Evolutionary conservation across 2,113 vertebrate genomes (phyloP).

Genomic region (Sander lucioperca): DNA sequence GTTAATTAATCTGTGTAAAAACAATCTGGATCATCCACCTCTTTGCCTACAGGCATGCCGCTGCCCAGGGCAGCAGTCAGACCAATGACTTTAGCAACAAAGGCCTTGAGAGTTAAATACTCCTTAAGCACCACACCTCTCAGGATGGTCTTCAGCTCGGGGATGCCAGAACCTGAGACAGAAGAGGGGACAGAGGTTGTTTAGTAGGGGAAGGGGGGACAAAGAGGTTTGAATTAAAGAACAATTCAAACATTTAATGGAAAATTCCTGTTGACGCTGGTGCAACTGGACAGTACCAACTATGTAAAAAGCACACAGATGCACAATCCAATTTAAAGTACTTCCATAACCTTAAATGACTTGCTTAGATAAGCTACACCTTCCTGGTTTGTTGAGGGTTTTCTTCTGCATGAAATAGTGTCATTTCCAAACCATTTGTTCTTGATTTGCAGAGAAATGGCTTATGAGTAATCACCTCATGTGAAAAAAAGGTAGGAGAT

Average conservation of each 20-base stretch:
- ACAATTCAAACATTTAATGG: not conserved
- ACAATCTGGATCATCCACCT: slow-evolving; percentile 82
- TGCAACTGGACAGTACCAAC: not conserved
- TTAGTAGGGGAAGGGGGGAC: not conserved
- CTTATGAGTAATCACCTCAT: not conserved
- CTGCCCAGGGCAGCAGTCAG: slow-evolving; percentile 94
- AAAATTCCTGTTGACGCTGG: not conserved
- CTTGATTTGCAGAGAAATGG: not conserved
- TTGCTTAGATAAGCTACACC: not conserved
- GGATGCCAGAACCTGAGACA: slow-evolving; percentile 90
- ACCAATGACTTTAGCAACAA: slow-evolving; percentile 92
- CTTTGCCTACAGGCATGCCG: slow-evolving; percentile 95
- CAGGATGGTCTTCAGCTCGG: slow-evolving; percentile 96
- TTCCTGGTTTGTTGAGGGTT: not conserved
- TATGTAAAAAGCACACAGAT: not conserved
- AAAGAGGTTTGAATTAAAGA: not conserved
- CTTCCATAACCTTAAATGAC: not conserved
- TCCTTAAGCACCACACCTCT: slow-evolving; percentile 95
- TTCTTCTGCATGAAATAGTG: not conserved
- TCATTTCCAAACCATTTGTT: not conserved
- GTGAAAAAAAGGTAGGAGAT: not conserved
- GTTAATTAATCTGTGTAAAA: not conserved
- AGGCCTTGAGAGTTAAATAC: slow-evolving; percentile 93
- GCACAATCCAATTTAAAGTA: not conserved
- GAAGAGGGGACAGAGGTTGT: not conserved